Conservation (phyloP, 2,113 vertebrate genomes). For the Capreolus pygargus region DNA sequence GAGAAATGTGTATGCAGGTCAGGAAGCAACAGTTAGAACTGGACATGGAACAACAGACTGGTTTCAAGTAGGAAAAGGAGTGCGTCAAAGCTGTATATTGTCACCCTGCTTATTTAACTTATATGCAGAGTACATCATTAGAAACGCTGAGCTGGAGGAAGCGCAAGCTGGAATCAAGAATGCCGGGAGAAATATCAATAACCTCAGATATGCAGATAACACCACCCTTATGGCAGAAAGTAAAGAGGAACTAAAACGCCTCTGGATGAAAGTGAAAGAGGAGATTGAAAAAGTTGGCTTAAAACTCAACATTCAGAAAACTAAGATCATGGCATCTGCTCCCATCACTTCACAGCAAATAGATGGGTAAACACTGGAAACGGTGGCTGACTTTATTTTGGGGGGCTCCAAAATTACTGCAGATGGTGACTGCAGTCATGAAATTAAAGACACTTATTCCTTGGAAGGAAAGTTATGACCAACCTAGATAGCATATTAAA, state of each 20-base stretch:
- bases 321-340: background rate
- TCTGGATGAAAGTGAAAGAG: background rate
- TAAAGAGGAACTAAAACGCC: background rate
- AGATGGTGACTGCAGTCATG: background rate
- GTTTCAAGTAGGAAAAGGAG: background rate
- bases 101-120: background rate
- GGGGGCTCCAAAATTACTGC: background rate
- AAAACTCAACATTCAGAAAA: background rate
- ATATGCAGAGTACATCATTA: background rate
- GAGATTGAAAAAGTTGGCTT: background rate
- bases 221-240: background rate
- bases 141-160: background rate
- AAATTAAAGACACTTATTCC: background rate
- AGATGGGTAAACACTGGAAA: background rate
- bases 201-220: background rate
- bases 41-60: background rate
- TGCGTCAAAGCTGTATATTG: background rate
- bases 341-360: background rate
- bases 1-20: background rate
- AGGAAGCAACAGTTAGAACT: background rate
- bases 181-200: background rate
- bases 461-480: background rate
- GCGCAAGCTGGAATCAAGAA: background rate
- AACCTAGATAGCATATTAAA: background rate
- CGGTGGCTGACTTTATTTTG: fast-evolving